phyloP scores from a whole-genome alignment of 2,797 vertebrate genomes.

The Pseudochirops corinnae region DNA sequence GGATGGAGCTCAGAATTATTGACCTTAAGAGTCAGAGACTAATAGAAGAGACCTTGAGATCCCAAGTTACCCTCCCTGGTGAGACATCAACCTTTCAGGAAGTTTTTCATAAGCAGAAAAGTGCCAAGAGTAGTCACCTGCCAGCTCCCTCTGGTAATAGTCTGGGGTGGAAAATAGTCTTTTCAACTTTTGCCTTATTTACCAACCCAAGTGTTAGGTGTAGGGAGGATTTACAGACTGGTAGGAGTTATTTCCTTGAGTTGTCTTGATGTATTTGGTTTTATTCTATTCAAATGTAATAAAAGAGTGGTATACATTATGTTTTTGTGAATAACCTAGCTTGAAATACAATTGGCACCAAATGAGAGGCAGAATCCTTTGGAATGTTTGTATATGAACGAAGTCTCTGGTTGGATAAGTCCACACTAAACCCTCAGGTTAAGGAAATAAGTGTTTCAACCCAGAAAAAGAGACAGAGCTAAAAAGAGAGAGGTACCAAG shows the following conservation, averaged over 20 bases:
- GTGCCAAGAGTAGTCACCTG: neutral
- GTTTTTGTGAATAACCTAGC: neutral
- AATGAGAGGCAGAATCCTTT: neutral
- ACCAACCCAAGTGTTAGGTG: neutral
- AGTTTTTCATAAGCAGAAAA: neutral
- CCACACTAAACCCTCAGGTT: neutral
- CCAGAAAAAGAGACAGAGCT: neutral
- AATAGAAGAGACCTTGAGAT: neutral
- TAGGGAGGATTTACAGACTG: neutral
- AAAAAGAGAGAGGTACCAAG: neutral
- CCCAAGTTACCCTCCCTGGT: neutral
- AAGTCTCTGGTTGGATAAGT: neutral
- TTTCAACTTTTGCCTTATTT: neutral
- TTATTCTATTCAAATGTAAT: neutral
- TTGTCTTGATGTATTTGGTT: neutral
- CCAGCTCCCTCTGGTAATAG: neutral
- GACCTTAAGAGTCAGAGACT: neutral
- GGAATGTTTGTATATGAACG: neutral
- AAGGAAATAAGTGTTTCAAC: neutral
- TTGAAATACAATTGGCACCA: neutral
- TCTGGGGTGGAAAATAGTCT: neutral
- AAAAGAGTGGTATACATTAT: neutral
- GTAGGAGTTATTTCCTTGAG: neutral
- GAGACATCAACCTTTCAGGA: neutral
- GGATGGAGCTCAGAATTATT: neutral